Conservation (phyloP, 2,113 vertebrate species). For the Piprites chloris region DNA sequence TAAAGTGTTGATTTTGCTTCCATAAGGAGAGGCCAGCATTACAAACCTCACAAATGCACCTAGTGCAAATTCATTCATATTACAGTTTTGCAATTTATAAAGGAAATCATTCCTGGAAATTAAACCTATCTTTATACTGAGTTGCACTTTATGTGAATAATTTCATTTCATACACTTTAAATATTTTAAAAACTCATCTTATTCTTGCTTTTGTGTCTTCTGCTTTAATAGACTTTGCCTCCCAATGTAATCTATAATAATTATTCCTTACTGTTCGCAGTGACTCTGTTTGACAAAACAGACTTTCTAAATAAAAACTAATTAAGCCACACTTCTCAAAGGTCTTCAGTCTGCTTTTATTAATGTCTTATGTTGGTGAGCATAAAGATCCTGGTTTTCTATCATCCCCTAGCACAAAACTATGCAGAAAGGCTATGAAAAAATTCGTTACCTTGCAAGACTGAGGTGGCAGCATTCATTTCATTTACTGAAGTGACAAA, state of each 20-base stretch:
- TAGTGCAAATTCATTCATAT: background rate
- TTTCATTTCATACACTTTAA: background rate
- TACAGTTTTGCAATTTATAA: background rate
- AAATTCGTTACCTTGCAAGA: background rate
- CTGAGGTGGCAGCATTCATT: background rate
- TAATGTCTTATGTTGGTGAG: fast-evolving
- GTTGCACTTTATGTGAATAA: background rate
- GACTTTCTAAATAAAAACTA: background rate
- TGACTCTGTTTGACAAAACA: background rate
- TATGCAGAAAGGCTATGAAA: background rate
- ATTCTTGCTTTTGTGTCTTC: background rate
- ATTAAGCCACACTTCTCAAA: background rate
- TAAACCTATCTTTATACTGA: background rate
- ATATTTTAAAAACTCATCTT: background rate
- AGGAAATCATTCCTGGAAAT: background rate
- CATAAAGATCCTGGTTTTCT: background rate
- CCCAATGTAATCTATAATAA: background rate
- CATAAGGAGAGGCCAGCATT: background rate
- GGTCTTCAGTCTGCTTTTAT: background rate
- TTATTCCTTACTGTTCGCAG: background rate
- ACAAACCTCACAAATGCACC: background rate
- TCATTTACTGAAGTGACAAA: background rate
- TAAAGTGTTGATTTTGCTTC: background rate
- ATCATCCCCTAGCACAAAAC: fast-evolving
- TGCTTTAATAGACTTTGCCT: background rate